A percentile compares a stretch with the other conserved stretches of the same genome.
Evolutionary conservation across 1,140 invertebrate species (phyloP).

Genomic region (Drosophila leontia): DNA sequence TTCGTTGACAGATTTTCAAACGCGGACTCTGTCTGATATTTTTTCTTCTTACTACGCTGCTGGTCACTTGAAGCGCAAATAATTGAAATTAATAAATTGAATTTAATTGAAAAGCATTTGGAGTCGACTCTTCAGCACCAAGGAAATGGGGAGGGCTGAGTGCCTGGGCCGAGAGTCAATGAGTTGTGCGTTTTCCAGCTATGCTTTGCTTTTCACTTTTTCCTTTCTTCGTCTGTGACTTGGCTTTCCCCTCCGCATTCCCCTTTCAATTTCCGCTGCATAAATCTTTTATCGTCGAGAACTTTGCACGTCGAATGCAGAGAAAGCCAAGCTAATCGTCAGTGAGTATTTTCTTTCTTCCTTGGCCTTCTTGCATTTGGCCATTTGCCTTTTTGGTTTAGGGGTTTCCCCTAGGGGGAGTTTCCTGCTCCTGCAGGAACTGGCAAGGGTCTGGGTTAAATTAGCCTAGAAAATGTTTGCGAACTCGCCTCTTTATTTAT

Average conservation of each 20-base stretch:
- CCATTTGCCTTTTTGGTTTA: conserved; percentile 24
- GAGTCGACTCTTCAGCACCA: conserved; percentile 40
- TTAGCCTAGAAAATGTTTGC: conserved; percentile 29
- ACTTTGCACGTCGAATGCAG: conserved; percentile 52
- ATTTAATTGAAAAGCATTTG: conserved; percentile 79
- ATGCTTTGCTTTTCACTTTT: conserved; percentile 40
- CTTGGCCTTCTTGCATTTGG: conserved; percentile 25
- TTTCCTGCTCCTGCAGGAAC: neutral
- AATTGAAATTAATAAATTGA: conserved; percentile 83
- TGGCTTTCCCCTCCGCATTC: conserved; percentile 23
- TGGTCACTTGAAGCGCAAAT: conserved; percentile 74
- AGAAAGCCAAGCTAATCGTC: conserved; percentile 65
- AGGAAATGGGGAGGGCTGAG: conserved; percentile 23
- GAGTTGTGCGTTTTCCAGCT: conserved; percentile 53
- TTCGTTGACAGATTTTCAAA: conserved; percentile 67
- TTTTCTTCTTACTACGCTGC: conserved; percentile 17
- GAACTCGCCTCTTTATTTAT: conserved; percentile 54
- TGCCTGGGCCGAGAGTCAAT: conserved; percentile 44
- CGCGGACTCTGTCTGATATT: neutral
- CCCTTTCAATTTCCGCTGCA: conserved; percentile 74
- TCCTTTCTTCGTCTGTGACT: conserved; percentile 34
- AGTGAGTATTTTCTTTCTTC: conserved; percentile 57
- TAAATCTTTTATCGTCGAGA: conserved; percentile 71
- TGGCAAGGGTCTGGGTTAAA: conserved; percentile 7
- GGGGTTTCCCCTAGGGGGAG: conserved; percentile 1